Evolutionary conservation across 2,797 vertebrate genomes (phyloP).

Genomic region (Coregonus suidteri): DNA sequence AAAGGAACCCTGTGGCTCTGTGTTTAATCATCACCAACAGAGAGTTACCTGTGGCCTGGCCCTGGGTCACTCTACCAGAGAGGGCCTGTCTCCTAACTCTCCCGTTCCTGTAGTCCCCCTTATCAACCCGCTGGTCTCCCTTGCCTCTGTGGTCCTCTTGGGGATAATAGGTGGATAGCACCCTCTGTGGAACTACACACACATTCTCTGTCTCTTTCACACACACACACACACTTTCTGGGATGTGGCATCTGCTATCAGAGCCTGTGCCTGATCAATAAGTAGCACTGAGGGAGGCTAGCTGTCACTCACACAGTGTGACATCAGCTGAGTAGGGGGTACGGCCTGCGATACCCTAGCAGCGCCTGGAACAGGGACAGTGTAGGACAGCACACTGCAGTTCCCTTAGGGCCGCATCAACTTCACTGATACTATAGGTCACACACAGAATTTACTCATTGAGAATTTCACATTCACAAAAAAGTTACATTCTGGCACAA

Average conservation of each 20-base stretch:
- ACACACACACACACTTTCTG: not conserved
- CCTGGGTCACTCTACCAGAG: not conserved
- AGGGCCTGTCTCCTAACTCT: not conserved
- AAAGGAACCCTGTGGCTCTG: not conserved
- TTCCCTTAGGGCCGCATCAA: slow-evolving; percentile 1
- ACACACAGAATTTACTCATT: not conserved
- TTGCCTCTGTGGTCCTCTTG: not conserved
- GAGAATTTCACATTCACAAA: not conserved
- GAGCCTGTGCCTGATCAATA: slow-evolving; percentile 20
- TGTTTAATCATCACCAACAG: not conserved
- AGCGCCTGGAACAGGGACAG: not conserved
- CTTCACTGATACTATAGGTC: not conserved
- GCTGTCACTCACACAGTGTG: slow-evolving; percentile 10
- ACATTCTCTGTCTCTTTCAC: not conserved
- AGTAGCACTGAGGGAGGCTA: slow-evolving; percentile 9
- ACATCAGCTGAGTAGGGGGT: slow-evolving; percentile 20
- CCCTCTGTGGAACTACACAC: not conserved
- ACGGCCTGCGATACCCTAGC: not conserved
- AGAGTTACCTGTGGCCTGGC: not conserved
- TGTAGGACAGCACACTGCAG: slow-evolving; percentile 6
- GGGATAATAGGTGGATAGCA: not conserved
- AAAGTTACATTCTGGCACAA: not conserved
- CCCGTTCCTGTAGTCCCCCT: not conserved
- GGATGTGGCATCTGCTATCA: slow-evolving; percentile 6
- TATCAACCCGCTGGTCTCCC: not conserved